Evolutionary conservation across 2,888 invertebrate genomes (phyloP).

Genomic region (Argyresthia goedartella): DNA sequence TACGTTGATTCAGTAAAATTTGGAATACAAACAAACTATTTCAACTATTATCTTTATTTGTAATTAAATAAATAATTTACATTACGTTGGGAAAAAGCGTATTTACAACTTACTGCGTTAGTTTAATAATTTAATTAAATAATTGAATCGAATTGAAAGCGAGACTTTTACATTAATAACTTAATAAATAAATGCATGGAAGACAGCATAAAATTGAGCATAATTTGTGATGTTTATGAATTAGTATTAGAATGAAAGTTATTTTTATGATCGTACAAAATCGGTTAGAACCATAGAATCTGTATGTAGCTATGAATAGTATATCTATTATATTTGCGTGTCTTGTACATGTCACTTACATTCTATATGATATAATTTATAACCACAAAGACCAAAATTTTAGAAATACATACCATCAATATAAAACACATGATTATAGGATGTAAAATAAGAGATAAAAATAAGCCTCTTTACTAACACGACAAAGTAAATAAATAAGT

Average conservation of each 20-base stretch:
- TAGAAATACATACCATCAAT: not conserved
- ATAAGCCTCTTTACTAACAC: not conserved
- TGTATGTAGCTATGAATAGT: too few relatives aligned
- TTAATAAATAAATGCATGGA: not conserved
- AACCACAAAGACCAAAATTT: not conserved
- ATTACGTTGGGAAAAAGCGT: not conserved
- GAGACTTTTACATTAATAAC: too few relatives aligned
- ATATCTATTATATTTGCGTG: too few relatives aligned
- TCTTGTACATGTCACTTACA: not conserved
- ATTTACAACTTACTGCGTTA: not conserved
- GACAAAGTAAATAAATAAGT: slow-evolving; percentile 15
- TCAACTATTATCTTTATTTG: slow-evolving; percentile 23
- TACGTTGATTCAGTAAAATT: not conserved
- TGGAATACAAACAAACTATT: slow-evolving; percentile 10
- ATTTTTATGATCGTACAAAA: too few relatives aligned
- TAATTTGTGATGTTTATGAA: not conserved
- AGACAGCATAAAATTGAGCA: not conserved
- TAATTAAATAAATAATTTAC: slow-evolving; percentile 15
- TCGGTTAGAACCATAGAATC: too few relatives aligned
- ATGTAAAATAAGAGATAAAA: not conserved
- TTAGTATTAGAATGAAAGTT: too few relatives aligned
- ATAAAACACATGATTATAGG: too few relatives aligned
- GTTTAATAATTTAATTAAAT: not conserved
- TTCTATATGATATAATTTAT: not conserved
- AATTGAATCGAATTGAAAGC: too few relatives aligned